Conservation (phyloP, 2,888 invertebrate genomes). For the Xestia sexstrigata region DNA sequence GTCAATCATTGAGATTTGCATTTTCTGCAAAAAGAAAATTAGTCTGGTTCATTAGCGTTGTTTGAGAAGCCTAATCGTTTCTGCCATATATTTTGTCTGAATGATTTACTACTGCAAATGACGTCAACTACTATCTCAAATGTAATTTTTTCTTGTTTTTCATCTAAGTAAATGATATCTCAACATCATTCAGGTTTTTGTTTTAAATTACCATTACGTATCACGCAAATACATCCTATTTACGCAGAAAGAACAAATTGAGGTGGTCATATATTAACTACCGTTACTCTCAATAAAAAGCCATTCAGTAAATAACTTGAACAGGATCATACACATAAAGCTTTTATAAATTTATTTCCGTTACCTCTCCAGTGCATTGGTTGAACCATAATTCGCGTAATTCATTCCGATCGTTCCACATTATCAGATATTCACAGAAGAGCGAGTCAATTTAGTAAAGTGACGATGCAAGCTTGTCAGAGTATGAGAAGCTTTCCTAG, state of each 20-base stretch:
- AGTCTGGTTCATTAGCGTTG: not conserved
- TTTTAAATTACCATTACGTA: not conserved
- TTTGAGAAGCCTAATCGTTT: not conserved
- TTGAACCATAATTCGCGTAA: slow-evolving; percentile 9
- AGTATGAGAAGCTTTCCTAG: slow-evolving; percentile 51
- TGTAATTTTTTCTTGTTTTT: not conserved
- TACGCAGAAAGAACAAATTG: not conserved
- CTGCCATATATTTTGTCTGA: not conserved
- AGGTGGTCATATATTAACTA: slow-evolving; percentile 14
- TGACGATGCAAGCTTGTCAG: slow-evolving; percentile 52
- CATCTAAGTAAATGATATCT: not conserved
- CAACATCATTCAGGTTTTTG: not conserved
- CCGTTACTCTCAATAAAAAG: not conserved
- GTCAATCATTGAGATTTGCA: slow-evolving; percentile 7
- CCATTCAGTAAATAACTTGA: not conserved
- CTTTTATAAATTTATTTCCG: not conserved
- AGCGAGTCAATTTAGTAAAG: slow-evolving; percentile 48
- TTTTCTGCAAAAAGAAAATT: slow-evolving; percentile 5
- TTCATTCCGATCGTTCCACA: slow-evolving; percentile 17
- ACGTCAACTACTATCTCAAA: not conserved
- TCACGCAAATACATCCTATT: slow-evolving; percentile 2
- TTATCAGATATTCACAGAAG: slow-evolving; percentile 49
- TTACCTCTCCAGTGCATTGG: slow-evolving; percentile 7
- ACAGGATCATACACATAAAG: slow-evolving; percentile 5
- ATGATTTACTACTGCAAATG: not conserved